Base-by-base conservation (phyloP, 2,113 vertebrate genomes). In the Lethenteron reissneri region DNA sequence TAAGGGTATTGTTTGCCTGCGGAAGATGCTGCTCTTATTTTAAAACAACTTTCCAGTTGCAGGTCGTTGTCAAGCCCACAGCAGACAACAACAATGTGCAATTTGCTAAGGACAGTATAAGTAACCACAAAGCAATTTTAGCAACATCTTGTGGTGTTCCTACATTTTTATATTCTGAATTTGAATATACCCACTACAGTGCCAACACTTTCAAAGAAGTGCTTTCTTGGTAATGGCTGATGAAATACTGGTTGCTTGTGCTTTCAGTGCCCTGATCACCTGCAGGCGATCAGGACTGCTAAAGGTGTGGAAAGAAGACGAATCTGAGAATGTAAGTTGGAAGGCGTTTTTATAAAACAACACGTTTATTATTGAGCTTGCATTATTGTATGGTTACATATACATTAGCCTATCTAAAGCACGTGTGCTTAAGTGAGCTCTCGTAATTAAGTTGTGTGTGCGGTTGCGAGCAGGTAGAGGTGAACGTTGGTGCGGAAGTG, bases 261-360 rank as follows among this genome's bases (percentile, higher is more conserved):
- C 25, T 56, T 73, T 41, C 72, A 82, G 82, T 71, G 76, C 78
- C 4, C 73, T 86, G 71, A 76, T 88, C 74, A 90, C 87, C 1
- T 89, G 88, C 77, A 80, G 76, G 71, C 85, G 87, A 73, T 80
- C 77, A 10, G 89, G 89, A 2, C 70, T 81, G 8, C 73, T 90
- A 72, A 84, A 85, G 64, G 82, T 88, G 11, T 91, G 89, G 89
- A 71, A 71, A 59, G 79, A 87, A 58, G 78, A 77, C 10, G 73
- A 73, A 3, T 71, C 73, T 1, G 79, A 81, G 58, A 78, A 78
- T 11, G 82, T 83, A 64, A 83, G 80, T 2, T 1, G 21, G n/a
- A 71, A 41, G 6, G 41, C 41, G 41, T 41, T 7, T 41, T 41
- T 41, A 41, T 41, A 41, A 41, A 41, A 41, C 41, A 41, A 41